These are phyloP conservation scores for Salvelinus sp. DNA, from an alignment of 2,113 vertebrate genomes.

Conservation along the genomic window DNA sequence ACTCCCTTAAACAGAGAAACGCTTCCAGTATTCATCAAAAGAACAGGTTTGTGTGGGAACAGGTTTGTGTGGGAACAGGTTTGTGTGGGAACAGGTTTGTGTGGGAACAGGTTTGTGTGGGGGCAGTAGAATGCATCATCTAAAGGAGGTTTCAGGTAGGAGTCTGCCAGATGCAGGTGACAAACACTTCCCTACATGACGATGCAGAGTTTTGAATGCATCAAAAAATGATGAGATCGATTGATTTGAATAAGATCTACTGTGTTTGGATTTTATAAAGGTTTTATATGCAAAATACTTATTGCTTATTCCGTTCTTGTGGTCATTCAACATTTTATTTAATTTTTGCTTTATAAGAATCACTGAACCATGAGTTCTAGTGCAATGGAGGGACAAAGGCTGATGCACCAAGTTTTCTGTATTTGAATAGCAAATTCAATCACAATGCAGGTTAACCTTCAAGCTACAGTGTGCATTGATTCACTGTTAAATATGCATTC, in stretches of 20 bases:
- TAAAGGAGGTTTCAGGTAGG: background rate
- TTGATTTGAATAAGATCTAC: background rate
- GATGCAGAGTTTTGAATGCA: background rate
- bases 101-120: no score
- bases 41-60: no score
- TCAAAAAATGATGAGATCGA: background rate
- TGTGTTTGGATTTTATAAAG: background rate
- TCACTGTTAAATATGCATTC: conserved; percentile 69
- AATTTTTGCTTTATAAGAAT: conserved; percentile 8
- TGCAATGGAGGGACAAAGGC: conserved; percentile 42
- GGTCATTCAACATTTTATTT: conserved; percentile 19
- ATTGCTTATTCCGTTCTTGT: conserved; percentile 3
- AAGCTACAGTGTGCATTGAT: conserved; percentile 63
- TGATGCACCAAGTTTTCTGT: conserved; percentile 19
- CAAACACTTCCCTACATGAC: background rate
- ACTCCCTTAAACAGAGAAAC: no score
- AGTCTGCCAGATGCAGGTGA: background rate
- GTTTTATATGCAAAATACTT: background rate
- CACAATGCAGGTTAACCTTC: conserved; percentile 69
- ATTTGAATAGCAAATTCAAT: conserved; percentile 67
- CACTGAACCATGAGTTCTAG: conserved; percentile 36
- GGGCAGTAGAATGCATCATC: no score
- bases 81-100: no score
- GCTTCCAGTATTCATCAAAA: no score
- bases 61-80: no score